Evolutionary conservation across 2,888 invertebrate genomes (phyloP), one percentile per base, ranked within the genome.

Genomic region (Cyaniris semiargus): DNA sequence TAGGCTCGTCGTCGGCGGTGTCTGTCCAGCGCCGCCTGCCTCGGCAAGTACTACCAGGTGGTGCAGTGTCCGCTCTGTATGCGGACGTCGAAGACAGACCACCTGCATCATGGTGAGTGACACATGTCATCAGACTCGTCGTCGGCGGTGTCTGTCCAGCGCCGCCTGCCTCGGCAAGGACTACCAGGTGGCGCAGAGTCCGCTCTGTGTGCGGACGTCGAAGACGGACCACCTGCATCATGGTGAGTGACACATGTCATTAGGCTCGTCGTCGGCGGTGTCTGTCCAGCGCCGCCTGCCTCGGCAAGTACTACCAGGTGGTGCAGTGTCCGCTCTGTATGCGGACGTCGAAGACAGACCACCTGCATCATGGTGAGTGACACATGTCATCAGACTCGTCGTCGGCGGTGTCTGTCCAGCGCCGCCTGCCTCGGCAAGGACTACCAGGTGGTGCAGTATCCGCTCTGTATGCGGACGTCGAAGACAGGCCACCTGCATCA

Each of bases 231-330:
- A 90, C 53, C 83, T 90, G 18, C 86, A 87, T 80, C 89, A 91
- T 81, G 90, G 93, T 92, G 80, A 82, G 87, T n/a, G n/a, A n/a
- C n/a, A n/a, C n/a, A n/a, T n/a, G n/a, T n/a, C n/a, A n/a, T n/a
- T n/a, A n/a, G n/a, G n/a, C 96, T 80, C 95, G 98, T 80, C 95
- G 98, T 80, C 94, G 96, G 81, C 95, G 96, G 80, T 99, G 99
- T 90, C 88, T 94, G 1, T 34, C 86, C 56, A 89, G 89, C 76
- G 80, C 87, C 0, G 87, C 88, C 0, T 94, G 93, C 78, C 85
- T 89, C 1, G 93, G 93, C 4, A 89, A 89, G 27, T 92, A 93
- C 79, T 90, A 92, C 56, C 93, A 93, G 80, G 87, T 91, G 1
- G 87, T 87, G 0, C 93, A 92, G 79, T 94, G 93, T 78, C 89